Conservation (phyloP, 2,113 vertebrate genomes). For the Mugil cephalus region DNA sequence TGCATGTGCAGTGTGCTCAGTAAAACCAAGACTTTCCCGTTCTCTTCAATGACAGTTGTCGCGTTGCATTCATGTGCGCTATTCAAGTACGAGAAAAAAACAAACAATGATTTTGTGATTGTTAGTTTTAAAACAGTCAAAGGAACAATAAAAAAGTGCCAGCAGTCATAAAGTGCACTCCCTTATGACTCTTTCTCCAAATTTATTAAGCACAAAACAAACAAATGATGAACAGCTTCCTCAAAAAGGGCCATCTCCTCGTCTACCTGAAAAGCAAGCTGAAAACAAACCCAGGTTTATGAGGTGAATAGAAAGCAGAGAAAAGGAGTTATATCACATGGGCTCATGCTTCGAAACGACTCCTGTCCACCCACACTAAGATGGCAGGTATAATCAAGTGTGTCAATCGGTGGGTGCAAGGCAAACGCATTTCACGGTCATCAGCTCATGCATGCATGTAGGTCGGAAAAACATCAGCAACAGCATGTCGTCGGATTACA, state of each 20-base stretch:
- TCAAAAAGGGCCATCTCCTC: constrained; percentile 5
- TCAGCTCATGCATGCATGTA: constrained; percentile 32
- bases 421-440: constrained; percentile 38
- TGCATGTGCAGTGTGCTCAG: too few species aligned
- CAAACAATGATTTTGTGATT: too few species aligned
- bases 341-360: constrained; percentile 38
- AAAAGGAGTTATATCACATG: constrained; percentile 29
- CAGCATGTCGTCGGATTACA: constrained; percentile 36
- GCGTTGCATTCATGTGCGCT: too few species aligned
- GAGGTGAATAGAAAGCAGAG: constrained; percentile 15
- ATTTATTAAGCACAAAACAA: not conserved
- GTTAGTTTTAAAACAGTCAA: too few species aligned
- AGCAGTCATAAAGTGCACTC: too few species aligned
- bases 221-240: constrained; percentile 20
- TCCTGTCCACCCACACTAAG: constrained; percentile 62
- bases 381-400: constrained; percentile 52
- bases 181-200: not conserved
- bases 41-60: too few species aligned
- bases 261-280: constrained; percentile 30
- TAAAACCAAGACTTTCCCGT: too few species aligned
- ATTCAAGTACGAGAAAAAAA: too few species aligned
- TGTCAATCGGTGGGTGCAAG: constrained; percentile 48
- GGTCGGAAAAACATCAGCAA: constrained; percentile 51
- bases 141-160: too few species aligned
- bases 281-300: constrained; percentile 22